phyloP scores from a whole-genome alignment of 2,888 invertebrate species.

The Cenopis cana region DNA sequence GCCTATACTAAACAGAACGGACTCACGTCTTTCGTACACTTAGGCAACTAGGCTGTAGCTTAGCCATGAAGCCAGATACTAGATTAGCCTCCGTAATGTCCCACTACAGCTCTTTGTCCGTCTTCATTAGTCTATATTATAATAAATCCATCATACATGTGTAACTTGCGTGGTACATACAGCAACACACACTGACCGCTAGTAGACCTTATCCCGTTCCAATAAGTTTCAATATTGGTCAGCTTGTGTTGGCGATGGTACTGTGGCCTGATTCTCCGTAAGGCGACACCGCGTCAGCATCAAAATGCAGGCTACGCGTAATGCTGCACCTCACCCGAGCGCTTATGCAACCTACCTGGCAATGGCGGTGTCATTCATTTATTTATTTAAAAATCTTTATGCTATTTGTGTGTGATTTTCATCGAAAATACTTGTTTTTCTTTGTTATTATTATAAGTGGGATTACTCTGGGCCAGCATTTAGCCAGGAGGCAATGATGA shows the following conservation, averaged over 20 bases:
- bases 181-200: not conserved
- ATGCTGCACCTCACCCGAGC: constrained; percentile 19
- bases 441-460: too few relatives aligned
- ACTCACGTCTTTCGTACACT: not conserved
- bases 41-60: too few relatives aligned
- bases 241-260: too few relatives aligned
- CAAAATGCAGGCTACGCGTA: constrained; percentile 18
- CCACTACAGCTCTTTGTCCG: not conserved
- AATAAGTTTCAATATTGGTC: not conserved
- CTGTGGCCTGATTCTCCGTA: constrained; percentile 24
- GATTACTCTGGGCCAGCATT: too few relatives aligned
- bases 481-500: too few relatives aligned
- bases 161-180: not conserved
- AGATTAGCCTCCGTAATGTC: not conserved
- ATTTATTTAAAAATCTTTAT: not conserved
- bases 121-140: not conserved
- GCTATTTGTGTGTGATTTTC: not conserved
- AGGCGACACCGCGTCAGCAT: constrained; percentile 27
- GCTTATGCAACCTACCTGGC: constrained; percentile 24
- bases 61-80: too few relatives aligned
- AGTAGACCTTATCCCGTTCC: not conserved
- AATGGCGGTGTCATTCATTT: not conserved
- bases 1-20: too few relatives aligned
- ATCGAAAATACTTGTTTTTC: too few relatives aligned
- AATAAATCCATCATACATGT: constrained; percentile 2